Percentiles rank a stretch among this genome's conserved stretches.
phyloP scores from a whole-genome alignment of 2,888 invertebrate genomes.

The Strigamia maritima region DNA sequence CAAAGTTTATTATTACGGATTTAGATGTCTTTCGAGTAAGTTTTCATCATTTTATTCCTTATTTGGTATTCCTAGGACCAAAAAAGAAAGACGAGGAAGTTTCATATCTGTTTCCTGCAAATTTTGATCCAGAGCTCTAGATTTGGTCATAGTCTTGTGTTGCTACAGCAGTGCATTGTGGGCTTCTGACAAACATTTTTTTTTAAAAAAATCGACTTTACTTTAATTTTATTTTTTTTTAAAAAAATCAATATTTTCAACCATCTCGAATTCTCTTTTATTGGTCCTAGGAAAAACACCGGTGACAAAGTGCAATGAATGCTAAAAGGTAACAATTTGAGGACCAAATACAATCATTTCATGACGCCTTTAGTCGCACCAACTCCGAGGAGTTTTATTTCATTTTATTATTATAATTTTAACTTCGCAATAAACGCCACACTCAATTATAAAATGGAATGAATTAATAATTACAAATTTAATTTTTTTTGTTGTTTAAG shows the following conservation, averaged over 20 bases:
- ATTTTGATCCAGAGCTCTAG: neutral
- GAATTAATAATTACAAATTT: conserved; percentile 13
- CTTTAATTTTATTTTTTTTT: neutral
- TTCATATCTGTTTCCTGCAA: neutral
- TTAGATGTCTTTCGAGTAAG: neutral
- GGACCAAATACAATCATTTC: neutral
- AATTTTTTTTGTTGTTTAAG: neutral
- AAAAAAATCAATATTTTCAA: no score
- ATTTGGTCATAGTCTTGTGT: neutral
- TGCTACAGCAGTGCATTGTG: neutral
- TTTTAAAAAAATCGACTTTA: neutral
- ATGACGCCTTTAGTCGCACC: conserved; percentile 22
- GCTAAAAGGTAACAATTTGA: neutral
- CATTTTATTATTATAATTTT: neutral
- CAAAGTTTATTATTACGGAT: neutral
- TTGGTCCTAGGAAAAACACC: neutral
- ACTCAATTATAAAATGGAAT: neutral
- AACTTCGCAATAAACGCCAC: neutral
- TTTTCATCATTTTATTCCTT: neutral
- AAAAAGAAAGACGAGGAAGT: neutral
- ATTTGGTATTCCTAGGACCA: neutral
- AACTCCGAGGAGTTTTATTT: neutral
- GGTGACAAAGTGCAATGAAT: neutral
- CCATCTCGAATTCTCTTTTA: neutral
- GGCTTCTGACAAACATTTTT: neutral